phyloP scores from a whole-genome alignment of 1,140 invertebrate species.

The Lasaia peninsularis region DNA sequence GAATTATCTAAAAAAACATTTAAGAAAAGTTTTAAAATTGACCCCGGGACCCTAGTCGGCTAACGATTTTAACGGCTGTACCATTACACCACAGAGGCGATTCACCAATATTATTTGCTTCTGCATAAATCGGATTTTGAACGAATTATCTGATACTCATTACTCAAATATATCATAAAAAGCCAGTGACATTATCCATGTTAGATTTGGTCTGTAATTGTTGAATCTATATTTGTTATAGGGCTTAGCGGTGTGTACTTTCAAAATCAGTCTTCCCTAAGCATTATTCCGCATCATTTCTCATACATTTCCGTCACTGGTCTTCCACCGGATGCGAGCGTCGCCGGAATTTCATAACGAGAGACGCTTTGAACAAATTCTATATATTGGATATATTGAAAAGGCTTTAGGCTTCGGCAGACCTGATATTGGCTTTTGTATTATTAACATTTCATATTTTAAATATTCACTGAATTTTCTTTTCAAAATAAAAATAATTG shows the following conservation, averaged over 20 bases:
- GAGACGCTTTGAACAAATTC: slow-evolving; percentile 31
- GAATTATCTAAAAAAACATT: no score
- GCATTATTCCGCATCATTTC: slow-evolving; percentile 42
- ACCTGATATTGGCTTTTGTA: slow-evolving; percentile 9
- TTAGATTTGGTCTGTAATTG: no score
- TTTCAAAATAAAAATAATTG: not conserved
- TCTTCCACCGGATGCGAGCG: slow-evolving; percentile 51
- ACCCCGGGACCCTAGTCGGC: no score
- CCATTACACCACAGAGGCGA: no score
- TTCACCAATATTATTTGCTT: no score
- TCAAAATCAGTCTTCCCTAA: slow-evolving; percentile 23
- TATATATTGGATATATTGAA: slow-evolving; percentile 19
- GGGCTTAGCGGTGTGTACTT: slow-evolving; percentile 16
- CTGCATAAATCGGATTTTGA: no score
- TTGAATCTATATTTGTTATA: not conserved
- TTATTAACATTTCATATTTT: slow-evolving; percentile 8
- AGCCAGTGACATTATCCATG: no score
- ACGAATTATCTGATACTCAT: no score
- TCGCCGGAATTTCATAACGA: slow-evolving; percentile 58
- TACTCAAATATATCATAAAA: no score
- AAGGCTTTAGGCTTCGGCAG: slow-evolving; percentile 5
- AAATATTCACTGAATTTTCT: slow-evolving; percentile 3
- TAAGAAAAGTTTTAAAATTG: no score
- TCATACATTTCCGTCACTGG: slow-evolving; percentile 46
- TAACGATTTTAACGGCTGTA: no score